Evolutionary conservation across 2,888 invertebrate genomes (phyloP).

Genomic region (Agrilus biguttatus): DNA sequence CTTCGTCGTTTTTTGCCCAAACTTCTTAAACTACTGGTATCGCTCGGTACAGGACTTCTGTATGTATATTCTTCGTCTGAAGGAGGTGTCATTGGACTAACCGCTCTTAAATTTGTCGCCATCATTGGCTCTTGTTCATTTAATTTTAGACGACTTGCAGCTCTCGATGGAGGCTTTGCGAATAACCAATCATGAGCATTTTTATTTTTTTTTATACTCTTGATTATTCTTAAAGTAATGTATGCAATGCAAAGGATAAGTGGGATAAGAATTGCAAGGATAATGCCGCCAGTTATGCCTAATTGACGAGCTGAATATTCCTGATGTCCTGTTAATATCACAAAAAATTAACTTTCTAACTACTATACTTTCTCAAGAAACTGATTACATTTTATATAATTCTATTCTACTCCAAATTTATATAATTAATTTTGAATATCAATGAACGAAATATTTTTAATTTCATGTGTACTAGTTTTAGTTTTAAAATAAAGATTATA

Average conservation of each 20-base stretch:
- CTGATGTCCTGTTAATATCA: slow-evolving; percentile 46
- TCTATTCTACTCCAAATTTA: no score
- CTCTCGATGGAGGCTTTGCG: slow-evolving; percentile 18
- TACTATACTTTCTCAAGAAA: no score
- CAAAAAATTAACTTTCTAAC: not conserved
- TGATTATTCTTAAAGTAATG: slow-evolving; percentile 45
- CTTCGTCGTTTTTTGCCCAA: slow-evolving; percentile 46
- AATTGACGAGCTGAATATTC: slow-evolving; percentile 65
- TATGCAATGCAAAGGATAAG: slow-evolving; percentile 48
- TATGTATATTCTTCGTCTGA: slow-evolving; percentile 18
- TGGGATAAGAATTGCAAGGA: slow-evolving; percentile 63
- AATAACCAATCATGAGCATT: slow-evolving; percentile 20
- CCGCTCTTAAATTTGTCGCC: slow-evolving; percentile 3
- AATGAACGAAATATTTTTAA: no score
- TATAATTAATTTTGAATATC: no score
- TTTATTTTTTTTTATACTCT: slow-evolving; percentile 27
- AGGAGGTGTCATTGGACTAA: slow-evolving; percentile 10
- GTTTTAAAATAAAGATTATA: no score
- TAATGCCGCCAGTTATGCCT: slow-evolving; percentile 63
- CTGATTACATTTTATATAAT: no score
- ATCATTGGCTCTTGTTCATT: slow-evolving; percentile 11
- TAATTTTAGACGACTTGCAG: slow-evolving; percentile 13
- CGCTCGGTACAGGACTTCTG: slow-evolving; percentile 18
- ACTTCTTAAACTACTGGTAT: slow-evolving; percentile 14
- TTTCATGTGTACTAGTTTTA: no score